phyloP scores from a whole-genome alignment of 2,113 vertebrate genomes.

The Pimephales promelas region DNA sequence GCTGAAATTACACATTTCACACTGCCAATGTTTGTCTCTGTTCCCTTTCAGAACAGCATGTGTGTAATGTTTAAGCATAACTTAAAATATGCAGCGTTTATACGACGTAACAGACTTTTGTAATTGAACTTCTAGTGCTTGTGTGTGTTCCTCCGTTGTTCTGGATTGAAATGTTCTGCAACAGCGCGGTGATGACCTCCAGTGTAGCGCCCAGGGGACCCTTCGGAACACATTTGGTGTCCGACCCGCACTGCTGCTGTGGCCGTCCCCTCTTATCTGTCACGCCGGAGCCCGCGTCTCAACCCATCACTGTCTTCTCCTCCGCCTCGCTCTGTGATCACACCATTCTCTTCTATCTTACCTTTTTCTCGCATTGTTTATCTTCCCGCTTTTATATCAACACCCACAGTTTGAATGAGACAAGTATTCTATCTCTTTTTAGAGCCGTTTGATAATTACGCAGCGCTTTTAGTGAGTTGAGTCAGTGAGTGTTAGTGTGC shows the following conservation, averaged over 20 bases:
- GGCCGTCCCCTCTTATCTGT: conserved; percentile 76
- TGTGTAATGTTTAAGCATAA: conserved; percentile 19
- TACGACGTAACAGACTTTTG: neutral
- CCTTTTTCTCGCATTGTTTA: conserved; percentile 14
- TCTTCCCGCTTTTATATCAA: neutral
- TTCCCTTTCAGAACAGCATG: conserved; percentile 20
- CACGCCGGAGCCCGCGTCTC: conserved; percentile 68
- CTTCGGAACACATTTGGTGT: conserved; percentile 78
- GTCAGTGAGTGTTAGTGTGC: neutral
- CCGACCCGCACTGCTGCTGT: conserved; percentile 68
- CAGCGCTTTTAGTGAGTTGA: conserved; percentile 1
- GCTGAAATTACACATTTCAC: neutral
- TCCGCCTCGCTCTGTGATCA: conserved; percentile 39
- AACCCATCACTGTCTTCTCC: conserved; percentile 69
- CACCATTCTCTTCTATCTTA: conserved; percentile 30
- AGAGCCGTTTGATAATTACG: neutral
- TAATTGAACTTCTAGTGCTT: neutral
- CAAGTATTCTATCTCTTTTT: conserved; percentile 5
- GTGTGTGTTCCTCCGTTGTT: conserved; percentile 8
- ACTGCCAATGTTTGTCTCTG: neutral
- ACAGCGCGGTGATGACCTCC: conserved; percentile 73
- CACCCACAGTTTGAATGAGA: neutral
- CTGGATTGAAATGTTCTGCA: conserved; percentile 56
- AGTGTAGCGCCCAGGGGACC: conserved; percentile 71
- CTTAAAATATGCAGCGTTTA: neutral